Evolutionary conservation across 2,113 vertebrate genomes (phyloP), one percentile per base, ranked within the genome.

Genomic region (Serilophus lunatus): DNA sequence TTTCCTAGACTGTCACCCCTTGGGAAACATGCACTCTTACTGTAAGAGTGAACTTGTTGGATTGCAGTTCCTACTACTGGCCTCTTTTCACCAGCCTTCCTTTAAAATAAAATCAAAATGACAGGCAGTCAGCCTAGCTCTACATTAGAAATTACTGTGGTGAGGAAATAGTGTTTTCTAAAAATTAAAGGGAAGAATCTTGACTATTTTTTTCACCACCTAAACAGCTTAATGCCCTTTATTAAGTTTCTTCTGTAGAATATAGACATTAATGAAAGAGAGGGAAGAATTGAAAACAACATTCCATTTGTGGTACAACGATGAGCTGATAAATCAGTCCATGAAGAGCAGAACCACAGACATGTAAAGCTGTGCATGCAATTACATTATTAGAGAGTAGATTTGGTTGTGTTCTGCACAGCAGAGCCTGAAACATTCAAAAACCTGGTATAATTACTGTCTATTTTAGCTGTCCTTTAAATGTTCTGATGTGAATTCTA

Each of bases 361-460:
- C 63, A 36, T 64, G 64, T 54, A 83, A 75, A 76, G 72, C 65
- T 76, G 57, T 49, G 40, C 84, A 29, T 91, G 94, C 69, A 89
- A 95, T 92, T 42, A 86, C 69, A 20, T 86, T 92, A 84, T 84
- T 84, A 57, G 36, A 36, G 36, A 65, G 15, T 38, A 84, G 78
- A 72, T 85, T 87, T 87, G 86, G 31, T 82, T 5, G 2, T 68
- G 57, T 89, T 93, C 74, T 93, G 86, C 91, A 96, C 74, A 93
- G 65, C 74, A 95, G 89, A 93, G 83, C 81, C 91, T 87, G 69
- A 95, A 96, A 91, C 57, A 72, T 65, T 76, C 16, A 88, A 89
- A 83, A 87, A 72, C 57, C 11, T 18, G 14, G 53, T 86, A 74
- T 54, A 92, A 82, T 92, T 79, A 49, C 84, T 92, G 65, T 92